These are phyloP conservation scores for Himantopus leucocephalus DNA, from an alignment of 2,113 vertebrate genomes.

Conservation along the genomic window DNA sequence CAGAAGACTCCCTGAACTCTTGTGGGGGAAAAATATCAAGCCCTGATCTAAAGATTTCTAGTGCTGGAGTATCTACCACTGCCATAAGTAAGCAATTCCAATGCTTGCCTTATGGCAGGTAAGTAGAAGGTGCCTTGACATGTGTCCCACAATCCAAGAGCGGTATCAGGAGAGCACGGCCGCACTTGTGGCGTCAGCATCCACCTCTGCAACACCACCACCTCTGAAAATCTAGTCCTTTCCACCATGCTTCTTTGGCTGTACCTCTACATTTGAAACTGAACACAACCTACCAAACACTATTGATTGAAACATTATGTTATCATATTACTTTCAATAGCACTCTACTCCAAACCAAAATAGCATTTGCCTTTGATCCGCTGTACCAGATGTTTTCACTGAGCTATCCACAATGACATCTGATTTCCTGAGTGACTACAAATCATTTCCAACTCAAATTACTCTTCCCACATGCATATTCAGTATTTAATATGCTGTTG, in stretches of 20 bases:
- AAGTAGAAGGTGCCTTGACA: neutral
- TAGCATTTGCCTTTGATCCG: constrained; percentile 24
- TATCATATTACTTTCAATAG: constrained; percentile 21
- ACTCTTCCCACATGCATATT: neutral
- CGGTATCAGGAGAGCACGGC: neutral
- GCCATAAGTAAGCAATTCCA: neutral
- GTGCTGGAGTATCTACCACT: neutral
- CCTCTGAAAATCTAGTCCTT: neutral
- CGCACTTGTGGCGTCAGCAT: fast-evolving
- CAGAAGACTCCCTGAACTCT: neutral
- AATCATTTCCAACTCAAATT: constrained; percentile 16
- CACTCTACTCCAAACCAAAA: constrained; percentile 2
- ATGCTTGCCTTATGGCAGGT: neutral
- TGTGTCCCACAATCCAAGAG: neutral
- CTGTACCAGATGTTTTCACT: constrained; percentile 29
- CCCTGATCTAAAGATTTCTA: neutral
- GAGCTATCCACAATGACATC: constrained; percentile 9
- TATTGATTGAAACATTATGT: constrained; percentile 39
- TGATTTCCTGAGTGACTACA: constrained; percentile 26
- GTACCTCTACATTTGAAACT: neutral
- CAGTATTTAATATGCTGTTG: neutral
- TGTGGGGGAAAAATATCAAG: neutral
- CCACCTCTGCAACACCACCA: neutral
- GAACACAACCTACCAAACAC: neutral
- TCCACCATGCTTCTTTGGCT: neutral